Evolutionary conservation across 2,888 invertebrate genomes (phyloP).

Genomic region (Lypha dubia): DNA sequence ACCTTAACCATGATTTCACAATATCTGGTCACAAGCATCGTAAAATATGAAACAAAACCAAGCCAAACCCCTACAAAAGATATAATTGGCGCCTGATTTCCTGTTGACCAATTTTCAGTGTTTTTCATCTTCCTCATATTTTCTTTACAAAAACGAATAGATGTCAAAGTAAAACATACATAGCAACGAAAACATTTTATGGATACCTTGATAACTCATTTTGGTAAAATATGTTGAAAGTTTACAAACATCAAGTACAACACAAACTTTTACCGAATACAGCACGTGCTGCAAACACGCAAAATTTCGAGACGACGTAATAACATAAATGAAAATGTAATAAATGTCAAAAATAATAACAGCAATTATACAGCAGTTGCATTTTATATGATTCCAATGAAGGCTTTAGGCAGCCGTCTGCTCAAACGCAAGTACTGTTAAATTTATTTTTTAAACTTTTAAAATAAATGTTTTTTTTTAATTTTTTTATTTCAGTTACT

Average conservation of each 20-base stretch:
- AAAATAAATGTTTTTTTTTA: neutral
- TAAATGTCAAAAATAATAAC: slow-evolving; percentile 22
- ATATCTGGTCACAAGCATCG: slow-evolving; percentile 20
- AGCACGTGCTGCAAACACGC: slow-evolving; percentile 62
- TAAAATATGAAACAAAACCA: slow-evolving; percentile 29
- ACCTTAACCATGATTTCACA: slow-evolving; percentile 61
- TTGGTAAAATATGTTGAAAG: slow-evolving; percentile 33
- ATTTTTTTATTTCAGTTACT: neutral
- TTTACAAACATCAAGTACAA: slow-evolving; percentile 15
- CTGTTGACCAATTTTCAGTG: slow-evolving; percentile 49
- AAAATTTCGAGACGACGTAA: neutral
- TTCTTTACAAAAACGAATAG: slow-evolving; percentile 12
- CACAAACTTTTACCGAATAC: slow-evolving; percentile 55
- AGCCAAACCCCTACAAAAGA: slow-evolving; percentile 10
- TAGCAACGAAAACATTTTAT: neutral
- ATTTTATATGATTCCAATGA: neutral
- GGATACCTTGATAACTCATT: neutral
- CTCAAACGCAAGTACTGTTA: neutral
- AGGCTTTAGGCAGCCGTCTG: neutral
- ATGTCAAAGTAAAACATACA: slow-evolving; percentile 21
- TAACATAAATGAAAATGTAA: slow-evolving; percentile 12
- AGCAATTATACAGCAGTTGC: slow-evolving; percentile 8
- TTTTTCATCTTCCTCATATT: neutral
- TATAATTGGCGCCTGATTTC: slow-evolving; percentile 41
- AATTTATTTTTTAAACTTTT: neutral